Evolutionary conservation across 2,888 invertebrate species (phyloP), one percentile per base, ranked within the genome.

Genomic region (Agrochola lychnidis): DNA sequence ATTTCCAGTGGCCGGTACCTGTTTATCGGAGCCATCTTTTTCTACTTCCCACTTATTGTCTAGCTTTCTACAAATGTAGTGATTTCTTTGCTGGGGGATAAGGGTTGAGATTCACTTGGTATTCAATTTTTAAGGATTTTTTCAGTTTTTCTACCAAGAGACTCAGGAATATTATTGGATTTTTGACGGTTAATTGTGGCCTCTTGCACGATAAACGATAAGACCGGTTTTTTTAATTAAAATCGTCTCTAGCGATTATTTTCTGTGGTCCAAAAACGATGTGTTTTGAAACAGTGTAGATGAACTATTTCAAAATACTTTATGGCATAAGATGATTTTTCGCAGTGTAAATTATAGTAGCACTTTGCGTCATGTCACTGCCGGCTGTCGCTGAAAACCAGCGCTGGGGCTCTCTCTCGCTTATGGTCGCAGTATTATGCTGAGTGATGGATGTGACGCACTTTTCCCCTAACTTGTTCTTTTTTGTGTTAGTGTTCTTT

Each of bases 21-120:
- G 84, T 88, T 89, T 88, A 89, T 88, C 88, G 80, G 69, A n/a
- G 73, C 81, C 72, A 87, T 87, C 89, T 89, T 83, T 87, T 87
- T 82, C 86, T 83, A 85, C 81, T 79, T 40, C n/a, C 70, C 74
- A 72, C 82, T 88, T 83, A 84, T 88, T 88, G 88, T 89, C 88
- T 86, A 86, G 87, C 76, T 80, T 83, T 78, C 89, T 72, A 84
- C 89, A 88, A 88, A 81, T 86, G 81, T 81, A 81, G 82, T 84
- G 89, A 89, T 88, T 88, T 89, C 89, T 88, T 86, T 77, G 77
- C 78, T 48, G 42, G 19, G 48, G 12, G 53, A 51, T 86, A 84
- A 82, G 68, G 88, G 7, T 42, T 75, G 82, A 3, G 69, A n/a
- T 73, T 10, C 42, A 79, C 36, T 16, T 36, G 42, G 36, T 14